Evolutionary conservation across 2,888 invertebrate species (phyloP).

Genomic region (Octonoba sinensis): DNA sequence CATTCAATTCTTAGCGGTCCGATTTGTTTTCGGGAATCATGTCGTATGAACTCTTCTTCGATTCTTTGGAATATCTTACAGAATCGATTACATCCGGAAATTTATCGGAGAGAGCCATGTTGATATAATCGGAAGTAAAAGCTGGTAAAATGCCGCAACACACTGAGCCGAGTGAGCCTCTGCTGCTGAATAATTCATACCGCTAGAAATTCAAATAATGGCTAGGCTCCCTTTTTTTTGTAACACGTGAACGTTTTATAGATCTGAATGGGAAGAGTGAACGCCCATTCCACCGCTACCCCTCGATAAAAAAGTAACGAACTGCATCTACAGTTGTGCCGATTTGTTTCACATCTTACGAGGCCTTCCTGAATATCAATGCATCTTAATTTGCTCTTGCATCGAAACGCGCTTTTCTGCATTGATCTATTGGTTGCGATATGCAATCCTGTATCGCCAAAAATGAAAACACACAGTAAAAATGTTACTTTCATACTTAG

Average conservation of each 20-base stretch:
- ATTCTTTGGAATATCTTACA: conserved; percentile 23
- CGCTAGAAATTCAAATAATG: conserved; percentile 50
- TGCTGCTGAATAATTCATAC: conserved; percentile 52
- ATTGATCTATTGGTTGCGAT: conserved; percentile 2
- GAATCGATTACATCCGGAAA: conserved; percentile 48
- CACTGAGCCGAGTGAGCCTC: conserved; percentile 15
- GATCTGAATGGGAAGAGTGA: conserved; percentile 28
- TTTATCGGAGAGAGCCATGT: conserved; percentile 35
- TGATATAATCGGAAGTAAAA: conserved; percentile 58
- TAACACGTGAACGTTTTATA: conserved; percentile 50
- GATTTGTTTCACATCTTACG: conserved; percentile 31
- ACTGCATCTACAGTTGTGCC: conserved; percentile 9
- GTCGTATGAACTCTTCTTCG: conserved; percentile 29
- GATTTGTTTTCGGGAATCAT: conserved; percentile 27
- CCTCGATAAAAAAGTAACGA: conserved; percentile 8
- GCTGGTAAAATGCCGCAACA: conserved; percentile 52
- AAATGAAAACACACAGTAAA: too few species aligned
- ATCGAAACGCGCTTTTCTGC: neutral
- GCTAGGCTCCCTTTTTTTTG: conserved; percentile 28
- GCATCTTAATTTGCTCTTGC: conserved; percentile 28
- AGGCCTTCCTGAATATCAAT: conserved; percentile 29
- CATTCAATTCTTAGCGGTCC: conserved; percentile 27
- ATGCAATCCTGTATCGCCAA: too few species aligned
- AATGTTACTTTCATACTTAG: too few species aligned
- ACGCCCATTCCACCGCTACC: neutral